phyloP scores from a whole-genome alignment of 1,140 invertebrate genomes.

The Homarus americanus region DNA sequence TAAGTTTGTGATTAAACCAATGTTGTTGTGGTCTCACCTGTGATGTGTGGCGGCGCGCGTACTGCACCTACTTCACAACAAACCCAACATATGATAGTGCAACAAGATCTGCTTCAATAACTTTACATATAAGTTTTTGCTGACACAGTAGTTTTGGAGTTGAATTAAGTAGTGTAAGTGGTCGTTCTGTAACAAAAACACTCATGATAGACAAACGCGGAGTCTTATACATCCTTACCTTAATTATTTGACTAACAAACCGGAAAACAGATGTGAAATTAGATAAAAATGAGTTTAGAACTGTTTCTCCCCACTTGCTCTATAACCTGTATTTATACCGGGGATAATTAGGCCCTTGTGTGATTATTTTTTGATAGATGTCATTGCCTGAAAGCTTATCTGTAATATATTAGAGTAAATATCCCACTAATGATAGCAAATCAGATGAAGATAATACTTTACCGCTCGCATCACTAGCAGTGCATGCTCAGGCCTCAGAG shows the following conservation, averaged over 20 bases:
- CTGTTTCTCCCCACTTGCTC: background rate
- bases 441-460: slow-evolving; percentile 53
- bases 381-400: slow-evolving; percentile 63
- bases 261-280: slow-evolving; percentile 64
- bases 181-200: background rate
- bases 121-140: background rate
- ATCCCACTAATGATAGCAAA: slow-evolving; percentile 59
- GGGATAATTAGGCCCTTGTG: slow-evolving; percentile 31
- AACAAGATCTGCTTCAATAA: background rate
- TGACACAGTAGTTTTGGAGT: background rate
- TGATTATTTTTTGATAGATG: slow-evolving; percentile 63
- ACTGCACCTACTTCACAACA: background rate
- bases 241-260: slow-evolving; percentile 63
- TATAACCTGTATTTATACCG: slow-evolving; percentile 17
- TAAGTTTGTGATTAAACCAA: background rate
- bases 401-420: slow-evolving; percentile 60
- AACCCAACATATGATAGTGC: too few species aligned
- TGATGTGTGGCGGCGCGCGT: background rate
- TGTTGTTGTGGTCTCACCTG: background rate
- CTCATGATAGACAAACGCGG: slow-evolving; percentile 10
- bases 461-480: slow-evolving; percentile 17
- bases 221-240: slow-evolving; percentile 21
- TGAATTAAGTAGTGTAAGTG: background rate
- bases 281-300: slow-evolving; percentile 28
- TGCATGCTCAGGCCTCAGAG: slow-evolving; percentile 41